Conservation (phyloP, 2,113 vertebrate species). For the Passerina amoena region DNA sequence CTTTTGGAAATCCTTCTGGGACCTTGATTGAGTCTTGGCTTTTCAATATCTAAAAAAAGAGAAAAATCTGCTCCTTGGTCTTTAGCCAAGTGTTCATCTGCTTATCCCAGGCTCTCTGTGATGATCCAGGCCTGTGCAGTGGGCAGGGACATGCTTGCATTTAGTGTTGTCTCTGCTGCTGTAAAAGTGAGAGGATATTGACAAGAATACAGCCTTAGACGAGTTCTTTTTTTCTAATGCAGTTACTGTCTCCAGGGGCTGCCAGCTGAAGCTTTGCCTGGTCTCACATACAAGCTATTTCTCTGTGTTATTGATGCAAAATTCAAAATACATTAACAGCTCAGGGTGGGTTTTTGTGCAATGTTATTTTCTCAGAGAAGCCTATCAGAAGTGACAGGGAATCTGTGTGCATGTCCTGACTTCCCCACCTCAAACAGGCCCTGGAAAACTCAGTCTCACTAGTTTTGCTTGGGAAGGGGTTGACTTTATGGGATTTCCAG, state of each 20-base stretch:
- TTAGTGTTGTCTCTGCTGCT: neutral
- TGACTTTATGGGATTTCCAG: neutral
- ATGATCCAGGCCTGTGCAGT: neutral
- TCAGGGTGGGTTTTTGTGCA: neutral
- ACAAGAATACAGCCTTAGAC: neutral
- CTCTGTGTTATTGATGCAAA: neutral
- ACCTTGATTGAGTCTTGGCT: neutral
- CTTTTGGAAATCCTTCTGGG: conserved; percentile 12
- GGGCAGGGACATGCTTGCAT: neutral
- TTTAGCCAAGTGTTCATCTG: neutral
- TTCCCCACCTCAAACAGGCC: neutral
- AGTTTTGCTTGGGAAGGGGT: neutral
- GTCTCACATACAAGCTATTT: neutral
- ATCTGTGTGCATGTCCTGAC: neutral
- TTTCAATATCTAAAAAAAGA: neutral
- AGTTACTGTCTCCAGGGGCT: neutral
- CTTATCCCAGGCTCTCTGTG: neutral
- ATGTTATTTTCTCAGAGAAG: neutral
- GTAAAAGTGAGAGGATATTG: neutral
- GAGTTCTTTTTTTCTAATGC: neutral
- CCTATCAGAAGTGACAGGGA: neutral
- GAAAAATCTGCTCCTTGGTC: neutral
- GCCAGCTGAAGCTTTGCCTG: neutral
- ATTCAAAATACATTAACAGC: neutral
- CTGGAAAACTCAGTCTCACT: neutral